Evolutionary conservation across 2,113 vertebrate species (phyloP).

Genomic region (Cebidichthys violaceus): DNA sequence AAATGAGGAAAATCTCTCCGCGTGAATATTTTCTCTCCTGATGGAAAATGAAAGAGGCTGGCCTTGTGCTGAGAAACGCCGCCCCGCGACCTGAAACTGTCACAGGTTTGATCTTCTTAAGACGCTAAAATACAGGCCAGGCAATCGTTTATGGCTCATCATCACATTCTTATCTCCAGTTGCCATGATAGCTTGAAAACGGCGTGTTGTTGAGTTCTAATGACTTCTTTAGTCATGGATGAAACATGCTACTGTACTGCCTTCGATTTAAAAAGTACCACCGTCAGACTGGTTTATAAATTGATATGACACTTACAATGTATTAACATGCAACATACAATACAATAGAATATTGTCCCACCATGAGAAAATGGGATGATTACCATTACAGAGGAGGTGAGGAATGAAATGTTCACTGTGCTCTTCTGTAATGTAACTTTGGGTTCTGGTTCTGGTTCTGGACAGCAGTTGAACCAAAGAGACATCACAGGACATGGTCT

Average conservation of each 20-base stretch:
- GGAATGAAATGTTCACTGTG: not conserved
- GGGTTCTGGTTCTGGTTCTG: too few species aligned
- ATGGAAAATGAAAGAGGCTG: constrained; percentile 33
- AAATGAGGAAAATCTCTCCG: not conserved
- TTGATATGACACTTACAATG: not conserved
- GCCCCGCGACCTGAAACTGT: constrained; percentile 36
- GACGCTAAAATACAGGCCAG: not conserved
- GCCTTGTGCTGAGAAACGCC: not conserved
- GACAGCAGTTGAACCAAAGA: too few species aligned
- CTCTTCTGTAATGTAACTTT: too few species aligned
- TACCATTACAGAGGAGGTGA: not conserved
- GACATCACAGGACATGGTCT: too few species aligned
- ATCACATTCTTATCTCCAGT: not conserved
- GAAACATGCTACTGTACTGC: not conserved
- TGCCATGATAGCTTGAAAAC: not conserved
- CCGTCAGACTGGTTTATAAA: not conserved
- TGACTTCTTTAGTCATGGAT: not conserved
- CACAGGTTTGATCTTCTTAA: constrained; percentile 13
- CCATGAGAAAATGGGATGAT: not conserved
- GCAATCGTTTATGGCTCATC: not conserved
- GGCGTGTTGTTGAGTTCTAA: too few species aligned
- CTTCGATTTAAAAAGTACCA: not conserved
- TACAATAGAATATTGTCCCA: not conserved
- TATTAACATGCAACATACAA: not conserved
- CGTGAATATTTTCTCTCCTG: not conserved